Base-by-base conservation (phyloP, 2,113 vertebrate species). In the Rhineura floridana region DNA sequence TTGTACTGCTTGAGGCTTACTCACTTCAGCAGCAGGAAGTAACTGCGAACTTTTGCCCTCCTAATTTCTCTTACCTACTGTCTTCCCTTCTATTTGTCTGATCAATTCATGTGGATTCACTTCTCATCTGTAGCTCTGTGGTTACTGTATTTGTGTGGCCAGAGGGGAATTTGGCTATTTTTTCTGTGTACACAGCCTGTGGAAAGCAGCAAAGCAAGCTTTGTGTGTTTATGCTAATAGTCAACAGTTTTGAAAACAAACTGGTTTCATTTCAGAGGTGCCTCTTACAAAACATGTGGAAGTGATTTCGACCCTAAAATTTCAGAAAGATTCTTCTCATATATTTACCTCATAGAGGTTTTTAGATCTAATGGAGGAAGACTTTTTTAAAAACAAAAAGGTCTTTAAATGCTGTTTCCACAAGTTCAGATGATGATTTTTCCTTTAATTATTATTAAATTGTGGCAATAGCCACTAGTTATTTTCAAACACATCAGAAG, bases 1-100 rank as follows among this genome's bases (percentile, higher is more conserved):
- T 2, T 7, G 13, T 42, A 77, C 33, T 65, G 42, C 59, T 63
- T 78, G 2, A 85, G 39, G 52, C 25, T 28, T n/a, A 75, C 25
- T 30, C 30, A 36, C 4, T 39, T 76, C 25, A 42, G 39, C 33
- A 50, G 36, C 3, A 76, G 72, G 72, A 88, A 88, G 48, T 17
- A 42, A 83, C 76, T 21, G 33, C 48, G 81, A 83, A 83, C 81
- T 88, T 88, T 88, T 88, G 81, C 80, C 59, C 87, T 88, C 59
- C 70, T 39, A 39, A 52, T 83, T 83, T 77, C 72, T 69, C 25
- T 77, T 12, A 50, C n/a, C 46, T 25, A 42, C 75, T 50, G 59
- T 50, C n/a, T 86, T 78, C 52, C 73, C 42, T 67, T 42, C 33
- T 77, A 8, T 88, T 65, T 83, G 87, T 55, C 81, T 77, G 87